Evolutionary conservation across 2,888 invertebrate species (phyloP), one percentile per base, ranked within the genome.

Genomic region (Amphipoea lucens): DNA sequence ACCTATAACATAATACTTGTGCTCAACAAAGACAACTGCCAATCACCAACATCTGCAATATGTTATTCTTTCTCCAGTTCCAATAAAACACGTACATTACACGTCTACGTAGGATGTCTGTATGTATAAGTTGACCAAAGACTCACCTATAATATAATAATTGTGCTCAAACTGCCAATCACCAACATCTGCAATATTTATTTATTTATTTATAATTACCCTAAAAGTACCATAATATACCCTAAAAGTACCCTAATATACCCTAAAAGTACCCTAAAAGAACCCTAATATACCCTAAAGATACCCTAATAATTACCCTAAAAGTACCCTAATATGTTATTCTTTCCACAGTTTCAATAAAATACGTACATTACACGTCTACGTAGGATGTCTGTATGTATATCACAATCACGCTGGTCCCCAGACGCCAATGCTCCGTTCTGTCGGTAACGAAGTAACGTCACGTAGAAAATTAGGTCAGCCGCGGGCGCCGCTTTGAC

Each of bases 401-500:
- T 77, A 87, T 80, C 68, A 89, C 76, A 87, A 78, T 80, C 87
- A 75, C 76, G 76, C 63, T 70, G 69, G 11, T 89, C 87, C 89
- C 87, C 51, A 62, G 89, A 84, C 89, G 73, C 79, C 82, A 66
- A 87, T 87, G 78, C 68, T 73, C 54, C 75, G 57, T 67, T 72
- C 73, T 69, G 69, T 76, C 75, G 66, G 79, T 87, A 79, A 88
- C 81, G 75, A 78, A 88, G 89, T 89, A 82, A 78, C 83, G 84
- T 83, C 90, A 88, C 90, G 87, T 87, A 79, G 74, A 71, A 82
- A 90, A 87, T 90, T 86, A 90, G 87, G 87, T 87, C 86, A 84
- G 84, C 84, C 79, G 82, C 77, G 79, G 78, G 72, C 77, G 76
- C 63, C 77, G 75, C 86, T 83, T 86, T 83, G 83, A 89, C 80